Evolutionary conservation across 2,797 vertebrate genomes (phyloP).

Genomic region (Pterois miles): DNA sequence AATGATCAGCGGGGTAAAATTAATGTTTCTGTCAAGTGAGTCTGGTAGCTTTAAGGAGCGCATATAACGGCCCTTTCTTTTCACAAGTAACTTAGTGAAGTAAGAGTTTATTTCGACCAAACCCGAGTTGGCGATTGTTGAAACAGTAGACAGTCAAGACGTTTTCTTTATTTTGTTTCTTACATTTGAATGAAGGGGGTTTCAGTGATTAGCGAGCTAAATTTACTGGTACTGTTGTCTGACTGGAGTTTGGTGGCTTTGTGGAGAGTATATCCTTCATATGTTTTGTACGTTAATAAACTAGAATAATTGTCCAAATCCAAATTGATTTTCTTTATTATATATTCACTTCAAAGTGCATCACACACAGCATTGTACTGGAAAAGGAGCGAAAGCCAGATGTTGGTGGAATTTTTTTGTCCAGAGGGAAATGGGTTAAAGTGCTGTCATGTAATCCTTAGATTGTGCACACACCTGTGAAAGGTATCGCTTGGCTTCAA

Average conservation of each 20-base stretch:
- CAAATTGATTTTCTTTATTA: no score
- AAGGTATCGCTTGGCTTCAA: neutral
- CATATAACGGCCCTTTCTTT: no score
- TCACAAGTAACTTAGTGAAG: no score
- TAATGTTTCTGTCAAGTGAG: no score
- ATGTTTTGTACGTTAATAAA: neutral
- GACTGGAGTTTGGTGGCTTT: no score
- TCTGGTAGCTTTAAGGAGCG: no score
- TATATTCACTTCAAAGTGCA: no score
- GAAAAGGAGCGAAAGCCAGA: neutral
- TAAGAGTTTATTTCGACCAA: no score
- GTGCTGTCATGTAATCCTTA: neutral
- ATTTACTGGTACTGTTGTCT: neutral
- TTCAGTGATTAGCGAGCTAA: neutral
- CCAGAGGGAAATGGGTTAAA: neutral
- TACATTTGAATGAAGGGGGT: no score
- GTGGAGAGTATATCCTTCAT: neutral
- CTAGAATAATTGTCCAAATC: neutral
- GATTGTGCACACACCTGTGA: neutral
- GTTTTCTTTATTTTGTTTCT: neutral
- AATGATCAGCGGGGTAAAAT: no score
- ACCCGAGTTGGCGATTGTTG: neutral
- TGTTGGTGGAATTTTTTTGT: accelerated
- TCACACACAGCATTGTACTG: no score
- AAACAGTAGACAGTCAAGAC: neutral